A percentile compares a stretch with the other conserved stretches of the same genome.
Conservation (phyloP, 2,113 vertebrate species). For the Upupa epops region DNA sequence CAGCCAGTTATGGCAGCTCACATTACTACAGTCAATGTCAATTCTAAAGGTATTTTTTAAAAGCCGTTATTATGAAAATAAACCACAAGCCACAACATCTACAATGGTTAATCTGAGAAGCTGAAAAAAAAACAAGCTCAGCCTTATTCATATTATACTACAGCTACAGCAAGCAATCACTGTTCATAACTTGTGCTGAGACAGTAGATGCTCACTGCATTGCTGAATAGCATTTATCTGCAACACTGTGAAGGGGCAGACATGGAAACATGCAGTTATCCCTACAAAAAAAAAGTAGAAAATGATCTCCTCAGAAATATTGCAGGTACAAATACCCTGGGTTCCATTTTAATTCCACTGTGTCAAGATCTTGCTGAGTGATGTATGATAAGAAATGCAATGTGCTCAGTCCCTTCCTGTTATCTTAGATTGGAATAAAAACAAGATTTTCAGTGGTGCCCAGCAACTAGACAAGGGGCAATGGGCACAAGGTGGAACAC, state of each 20-base stretch:
- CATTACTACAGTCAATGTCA: neutral
- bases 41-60: neutral
- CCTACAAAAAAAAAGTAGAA: neutral
- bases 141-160: neutral
- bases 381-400: neutral
- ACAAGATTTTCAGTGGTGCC: neutral
- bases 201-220: neutral
- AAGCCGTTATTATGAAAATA: neutral
- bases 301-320: neutral
- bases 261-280: neutral
- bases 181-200: neutral
- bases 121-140: neutral
- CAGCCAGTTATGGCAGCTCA: neutral
- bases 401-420: neutral
- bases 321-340: neutral
- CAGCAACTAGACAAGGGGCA: no score
- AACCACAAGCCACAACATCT: neutral
- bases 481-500: no score
- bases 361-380: neutral
- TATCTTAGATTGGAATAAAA: neutral
- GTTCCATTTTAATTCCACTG: neutral
- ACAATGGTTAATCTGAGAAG: neutral
- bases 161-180: neutral
- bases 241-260: neutral
- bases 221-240: neutral